Evolutionary conservation across 1,140 invertebrate species (phyloP), one percentile per base, ranked within the genome.

Genomic region (Trachelipus rathkii): DNA sequence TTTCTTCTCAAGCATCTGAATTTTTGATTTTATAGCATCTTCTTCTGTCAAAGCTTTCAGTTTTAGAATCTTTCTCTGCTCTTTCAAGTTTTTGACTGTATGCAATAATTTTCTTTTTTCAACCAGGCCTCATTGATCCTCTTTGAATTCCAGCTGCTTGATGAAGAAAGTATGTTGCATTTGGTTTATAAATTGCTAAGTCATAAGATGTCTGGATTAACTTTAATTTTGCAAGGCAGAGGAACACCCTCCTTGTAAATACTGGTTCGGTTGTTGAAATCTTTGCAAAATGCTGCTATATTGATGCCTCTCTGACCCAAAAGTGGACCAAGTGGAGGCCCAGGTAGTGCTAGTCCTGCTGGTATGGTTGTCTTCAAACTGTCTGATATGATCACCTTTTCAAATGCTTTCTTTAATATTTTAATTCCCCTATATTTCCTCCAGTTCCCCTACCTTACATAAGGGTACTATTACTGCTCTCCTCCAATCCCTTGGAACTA

Each of bases 231-330:
- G 76, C 89, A 91, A 1, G 95, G 95, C 71, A 99, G 82, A 10
- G 96, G 96, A 78, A 97, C 91, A 21, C 97, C 97, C 84, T 92
- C 90, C 85, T 95, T 98, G 24, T 96, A 92, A 82, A 97, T 89
- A 75, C 91, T 92, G 1, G 97, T 99, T 84, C 88, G 91, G 82
- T 94, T 92, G 87, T 99, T 99, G 82, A 99, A 99, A 81, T 99
- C 97, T 87, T 99, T 99, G 83, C 95, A 96, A 87, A 99, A 99
- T 71, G 91, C 90, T 70, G 92, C 91, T 82, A 99, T 97, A 84
- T 99, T 98, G 44, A 99, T 91, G 67, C 95, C 94, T 83, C 95
- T 90, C 94, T 60, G 50, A 60, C 50, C 50, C 11, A 60, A 19
- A 15, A 60, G 50, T 15, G 50, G 50, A 15, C 50, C 50, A 1